A percentile compares a stretch with the other conserved stretches of the same genome.
These are phyloP conservation scores for Sardinella longiceps DNA, from an alignment of 2,797 vertebrate genomes.

Conservation along the genomic window DNA sequence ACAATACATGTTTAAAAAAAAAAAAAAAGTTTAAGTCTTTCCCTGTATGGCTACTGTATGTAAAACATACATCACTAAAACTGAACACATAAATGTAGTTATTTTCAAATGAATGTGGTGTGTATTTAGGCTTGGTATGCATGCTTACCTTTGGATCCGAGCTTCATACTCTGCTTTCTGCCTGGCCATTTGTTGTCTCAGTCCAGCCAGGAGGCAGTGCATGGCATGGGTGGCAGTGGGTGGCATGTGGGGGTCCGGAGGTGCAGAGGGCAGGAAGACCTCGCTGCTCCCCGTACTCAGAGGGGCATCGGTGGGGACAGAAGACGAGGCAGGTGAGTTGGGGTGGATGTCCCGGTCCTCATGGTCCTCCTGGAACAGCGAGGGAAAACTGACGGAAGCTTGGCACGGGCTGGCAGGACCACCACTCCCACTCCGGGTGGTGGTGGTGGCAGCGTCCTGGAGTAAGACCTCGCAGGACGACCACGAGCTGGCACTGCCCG, in stretches of 20 bases:
- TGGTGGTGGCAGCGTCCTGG: constrained; percentile 46
- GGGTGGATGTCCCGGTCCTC: constrained; percentile 45
- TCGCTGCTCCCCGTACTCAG: constrained; percentile 80
- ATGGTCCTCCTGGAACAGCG: constrained; percentile 46
- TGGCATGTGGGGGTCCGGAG: constrained; percentile 56
- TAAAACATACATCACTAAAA: neutral
- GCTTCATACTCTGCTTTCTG: constrained; percentile 73
- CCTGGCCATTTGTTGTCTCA: constrained; percentile 71
- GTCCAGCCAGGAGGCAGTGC: constrained; percentile 61
- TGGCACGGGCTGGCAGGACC: constrained; percentile 40
- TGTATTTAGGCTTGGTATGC: constrained; percentile 11
- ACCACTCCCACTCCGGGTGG: constrained; percentile 32
- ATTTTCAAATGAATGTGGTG: neutral
- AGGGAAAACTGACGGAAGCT: constrained; percentile 37
- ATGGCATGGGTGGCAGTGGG: constrained; percentile 47
- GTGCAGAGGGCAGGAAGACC: constrained; percentile 75
- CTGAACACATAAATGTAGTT: neutral
- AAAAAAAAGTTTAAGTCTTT: neutral
- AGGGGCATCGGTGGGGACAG: constrained; percentile 60
- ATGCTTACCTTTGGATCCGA: constrained; percentile 70
- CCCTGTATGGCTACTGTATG: neutral
- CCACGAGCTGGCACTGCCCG: constrained; percentile 68
- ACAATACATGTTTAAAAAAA: neutral
- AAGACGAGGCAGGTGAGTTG: constrained; percentile 69
- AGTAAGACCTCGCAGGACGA: constrained; percentile 75